These are phyloP conservation scores for Capitella teleta DNA, from an alignment of 1,140 invertebrate genomes.

Conservation along the genomic window DNA sequence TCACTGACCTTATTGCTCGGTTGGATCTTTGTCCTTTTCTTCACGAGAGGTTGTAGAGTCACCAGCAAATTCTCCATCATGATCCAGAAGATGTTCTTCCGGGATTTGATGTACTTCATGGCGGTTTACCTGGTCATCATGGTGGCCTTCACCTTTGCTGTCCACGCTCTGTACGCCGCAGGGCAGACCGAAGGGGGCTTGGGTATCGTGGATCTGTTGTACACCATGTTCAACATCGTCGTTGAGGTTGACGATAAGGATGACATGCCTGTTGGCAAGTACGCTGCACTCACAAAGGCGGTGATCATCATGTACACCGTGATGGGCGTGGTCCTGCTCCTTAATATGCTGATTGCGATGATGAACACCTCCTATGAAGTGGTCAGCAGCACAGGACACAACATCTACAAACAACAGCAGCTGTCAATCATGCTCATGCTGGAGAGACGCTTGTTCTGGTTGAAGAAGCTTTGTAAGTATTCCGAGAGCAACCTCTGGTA, in stretches of 20 bases:
- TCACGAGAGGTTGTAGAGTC: conserved; percentile 7
- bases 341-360: conserved; percentile 10
- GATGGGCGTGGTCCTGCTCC: conserved; percentile 4
- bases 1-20: background rate
- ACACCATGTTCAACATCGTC: conserved; percentile 8
- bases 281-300: conserved; percentile 3
- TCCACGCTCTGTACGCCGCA: background rate
- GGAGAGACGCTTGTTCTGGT: conserved; percentile 5
- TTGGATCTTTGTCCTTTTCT: conserved; percentile 8
- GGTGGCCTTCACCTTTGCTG: background rate
- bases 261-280: background rate
- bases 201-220: background rate
- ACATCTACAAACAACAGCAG: conserved; percentile 8
- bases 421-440: conserved; percentile 7
- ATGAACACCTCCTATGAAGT: conserved; percentile 9
- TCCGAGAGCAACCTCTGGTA: conserved; percentile 4
- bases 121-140: background rate
- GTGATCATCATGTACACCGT: conserved; percentile 9
- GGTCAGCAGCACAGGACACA: conserved; percentile 1
- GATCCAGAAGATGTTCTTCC: conserved; percentile 5
- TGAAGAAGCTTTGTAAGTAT: background rate
- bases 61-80: conserved; percentile 1
- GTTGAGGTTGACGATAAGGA: conserved; percentile 5
- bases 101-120: conserved; percentile 1
- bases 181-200: background rate